phyloP scores from a whole-genome alignment of 2,113 vertebrate genomes.

The Cyrtonyx montezumae region DNA sequence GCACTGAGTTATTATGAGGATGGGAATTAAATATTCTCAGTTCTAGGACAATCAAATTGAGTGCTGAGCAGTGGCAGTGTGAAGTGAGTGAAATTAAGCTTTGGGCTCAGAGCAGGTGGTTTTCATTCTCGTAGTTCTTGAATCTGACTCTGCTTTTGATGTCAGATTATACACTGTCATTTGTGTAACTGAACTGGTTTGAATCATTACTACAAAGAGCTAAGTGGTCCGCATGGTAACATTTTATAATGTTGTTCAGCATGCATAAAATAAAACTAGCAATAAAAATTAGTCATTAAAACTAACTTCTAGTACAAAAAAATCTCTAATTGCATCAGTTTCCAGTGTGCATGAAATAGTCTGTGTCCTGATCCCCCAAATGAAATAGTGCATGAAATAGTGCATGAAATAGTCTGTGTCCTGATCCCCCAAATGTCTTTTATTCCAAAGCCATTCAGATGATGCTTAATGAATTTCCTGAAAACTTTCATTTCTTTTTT shows the following conservation, averaged over 20 bases:
- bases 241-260: neutral
- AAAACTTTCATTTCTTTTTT: conserved; percentile 15
- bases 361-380: neutral
- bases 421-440: neutral
- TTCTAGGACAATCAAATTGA: neutral
- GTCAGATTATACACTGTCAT: neutral
- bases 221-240: neutral
- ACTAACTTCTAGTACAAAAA: neutral
- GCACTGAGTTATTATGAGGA: neutral
- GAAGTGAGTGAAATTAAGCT: conserved; percentile 5
- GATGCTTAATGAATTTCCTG: neutral
- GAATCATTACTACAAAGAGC: neutral
- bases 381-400: neutral
- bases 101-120: conserved; percentile 12
- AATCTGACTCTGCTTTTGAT: neutral
- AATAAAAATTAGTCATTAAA: neutral
- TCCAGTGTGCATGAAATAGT: neutral
- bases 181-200: neutral
- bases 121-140: neutral
- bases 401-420: neutral
- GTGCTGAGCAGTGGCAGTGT: neutral
- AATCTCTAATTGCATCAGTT: neutral
- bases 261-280: neutral
- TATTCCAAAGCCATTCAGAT: neutral
- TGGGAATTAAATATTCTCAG: conserved; percentile 2